Percentiles rank a stretch among this genome's conserved stretches.
phyloP scores from a whole-genome alignment of 2,113 vertebrate genomes.

The Gymnarchus niloticus region DNA sequence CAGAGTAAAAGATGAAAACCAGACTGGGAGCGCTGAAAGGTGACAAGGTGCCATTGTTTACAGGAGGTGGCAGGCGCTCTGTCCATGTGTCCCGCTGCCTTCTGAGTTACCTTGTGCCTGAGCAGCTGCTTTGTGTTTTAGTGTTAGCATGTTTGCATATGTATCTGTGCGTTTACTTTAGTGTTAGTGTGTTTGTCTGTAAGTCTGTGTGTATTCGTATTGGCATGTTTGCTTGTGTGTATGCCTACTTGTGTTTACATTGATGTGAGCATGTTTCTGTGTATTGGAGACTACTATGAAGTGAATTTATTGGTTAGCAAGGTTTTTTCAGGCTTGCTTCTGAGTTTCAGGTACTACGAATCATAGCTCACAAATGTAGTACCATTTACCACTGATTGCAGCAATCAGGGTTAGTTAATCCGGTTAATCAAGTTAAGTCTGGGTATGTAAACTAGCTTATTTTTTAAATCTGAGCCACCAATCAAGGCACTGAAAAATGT shows the following conservation, averaged over 20 bases:
- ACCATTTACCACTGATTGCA: too few relatives aligned
- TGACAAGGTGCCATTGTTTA: constrained; percentile 66
- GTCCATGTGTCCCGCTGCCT: constrained; percentile 29
- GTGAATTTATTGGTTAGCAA: too few relatives aligned
- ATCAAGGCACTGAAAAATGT: neutral
- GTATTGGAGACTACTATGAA: constrained; percentile 6
- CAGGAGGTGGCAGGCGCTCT: too few relatives aligned
- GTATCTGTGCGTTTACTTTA: neutral
- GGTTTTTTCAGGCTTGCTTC: too few relatives aligned
- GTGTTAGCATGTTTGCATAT: neutral
- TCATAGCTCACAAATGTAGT: too few relatives aligned
- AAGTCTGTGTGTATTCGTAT: constrained; percentile 42
- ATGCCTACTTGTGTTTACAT: constrained; percentile 17
- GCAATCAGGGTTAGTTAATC: too few relatives aligned
- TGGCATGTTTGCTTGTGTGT: constrained; percentile 30
- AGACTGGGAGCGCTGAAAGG: constrained; percentile 58
- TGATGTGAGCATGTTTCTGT: constrained; percentile 30
- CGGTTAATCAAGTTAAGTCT: too few relatives aligned
- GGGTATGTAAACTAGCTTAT: too few relatives aligned
- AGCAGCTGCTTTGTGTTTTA: neutral
- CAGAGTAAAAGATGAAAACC: neutral
- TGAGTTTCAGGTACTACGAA: too few relatives aligned
- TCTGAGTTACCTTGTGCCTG: neutral
- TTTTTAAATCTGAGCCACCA: neutral
- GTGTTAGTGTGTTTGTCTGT: constrained; percentile 32